Base-by-base conservation (phyloP, 2,113 vertebrate genomes). In the Actinemys pallida region DNA sequence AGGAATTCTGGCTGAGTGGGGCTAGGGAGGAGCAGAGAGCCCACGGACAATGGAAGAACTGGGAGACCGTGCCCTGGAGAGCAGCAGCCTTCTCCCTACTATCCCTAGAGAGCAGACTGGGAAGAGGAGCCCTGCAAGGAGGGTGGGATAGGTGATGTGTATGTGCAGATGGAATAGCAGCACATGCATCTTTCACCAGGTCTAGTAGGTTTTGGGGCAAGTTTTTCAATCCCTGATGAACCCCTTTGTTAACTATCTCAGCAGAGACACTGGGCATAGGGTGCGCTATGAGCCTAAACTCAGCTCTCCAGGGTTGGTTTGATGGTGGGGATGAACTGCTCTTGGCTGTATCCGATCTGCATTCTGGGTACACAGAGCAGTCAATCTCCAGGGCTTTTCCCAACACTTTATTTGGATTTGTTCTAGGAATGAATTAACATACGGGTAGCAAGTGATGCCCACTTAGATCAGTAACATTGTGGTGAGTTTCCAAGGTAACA, bases 401-500 rank as follows among this genome's bases (percentile, higher is more conserved):
- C 31, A 29, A 4, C 1, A 2, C 57, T 59, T 59, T 29, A 59
- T 13, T 29, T 59, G 27, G 27, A 59, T 29, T 59, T 59, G 57
- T 59, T 29, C 27, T 29, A 31, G 57, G 27, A 59, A 14, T 29
- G 25, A 59, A 59, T 59, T 6, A 29, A 31, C 49, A 56, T 22
- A 72, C 1, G 2, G 12, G 35, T 50, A 80, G 53, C 4, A 53
- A 81, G 87, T 52, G 8, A 54, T 95, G 83, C 83, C 88, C 93
- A 62, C 1, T 52, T 54, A 20, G 76, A 50, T 90, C 88, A 86
- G 11, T 49, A 80, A 65, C 25, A 5, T 69, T 19, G 49, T 9
- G 39, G 4, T 59, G 78, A 0, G 96, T 97, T 97, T 93, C 97
- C 92, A 96, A 57, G 95, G 93, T 83, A 97, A 96, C 85, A 0